Base-by-base conservation (phyloP, 2,797 vertebrate species). In the Molossus alvarezi region DNA sequence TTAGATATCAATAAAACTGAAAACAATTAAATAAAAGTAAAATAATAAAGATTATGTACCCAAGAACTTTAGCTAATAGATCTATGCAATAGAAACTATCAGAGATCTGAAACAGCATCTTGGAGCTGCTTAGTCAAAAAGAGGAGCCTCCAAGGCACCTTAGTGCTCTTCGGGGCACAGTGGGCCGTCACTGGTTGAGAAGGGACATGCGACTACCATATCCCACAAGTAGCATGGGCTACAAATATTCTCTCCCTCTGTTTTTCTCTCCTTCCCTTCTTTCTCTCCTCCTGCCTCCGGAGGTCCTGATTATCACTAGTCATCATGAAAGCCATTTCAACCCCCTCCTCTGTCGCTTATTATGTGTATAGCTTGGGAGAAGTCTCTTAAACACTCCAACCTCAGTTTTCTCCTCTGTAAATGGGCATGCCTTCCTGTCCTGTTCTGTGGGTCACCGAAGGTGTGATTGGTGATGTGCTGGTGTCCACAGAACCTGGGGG, bases 351-450 rank as follows among this genome's bases (percentile, higher is more conserved):
- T 25, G 29, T 14, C 55, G 8, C 17, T 27, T 14, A n/a, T 9
- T n/a, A 29, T 33, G 33, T 45, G 8, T n/a, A 13, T 25, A 29
- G 33, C 45, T 41, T 81, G 41, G 55, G 1, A 20, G n/a, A 65
- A 53, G 17, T 37, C 17, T 27, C 48, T 21, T 20, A n/a, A 25
- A 29, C 48, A n/a, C n/a, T 51, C 17, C 8, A 51, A 11, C 57
- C 62, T 82, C 10, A 0, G 15, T 75, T 60, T 73, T 33, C 64
- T 79, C 27, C 5, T 27, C 69, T 37, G 6, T 17, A 11, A 73
- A 45, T 15, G 37, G 33, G 53, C 2, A 1, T 10, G 1, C 5
- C 7, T 10, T 1, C 5, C 7, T 27, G 5, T 20, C 5, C 15
- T 69, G 27, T 45, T 20, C n/a, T 48, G 25, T 0, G 2, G 9